A percentile compares a stretch with the other conserved stretches of the same genome.
These are phyloP conservation scores for Erythrocercus mccallii DNA, from an alignment of 2,113 vertebrate genomes.

Conservation along the genomic window DNA sequence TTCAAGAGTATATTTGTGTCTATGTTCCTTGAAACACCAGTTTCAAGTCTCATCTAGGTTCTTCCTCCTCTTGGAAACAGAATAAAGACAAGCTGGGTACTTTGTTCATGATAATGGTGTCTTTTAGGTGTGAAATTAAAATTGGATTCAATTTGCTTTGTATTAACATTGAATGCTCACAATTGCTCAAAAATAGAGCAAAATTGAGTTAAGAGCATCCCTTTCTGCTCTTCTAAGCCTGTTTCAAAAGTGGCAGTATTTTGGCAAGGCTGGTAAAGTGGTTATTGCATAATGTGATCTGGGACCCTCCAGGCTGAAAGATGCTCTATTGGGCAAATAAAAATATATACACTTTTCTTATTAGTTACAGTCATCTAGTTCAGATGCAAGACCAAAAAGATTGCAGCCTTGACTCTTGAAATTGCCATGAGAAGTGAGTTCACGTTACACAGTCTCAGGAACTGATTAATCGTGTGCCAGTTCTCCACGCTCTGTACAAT, in stretches of 20 bases:
- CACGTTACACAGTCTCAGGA: slow-evolving; percentile 42
- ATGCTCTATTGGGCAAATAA: background rate
- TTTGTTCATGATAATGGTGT: slow-evolving; percentile 3
- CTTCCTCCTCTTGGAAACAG: slow-evolving; percentile 5
- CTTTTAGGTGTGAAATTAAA: slow-evolving; percentile 47
- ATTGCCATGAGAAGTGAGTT: slow-evolving; percentile 19
- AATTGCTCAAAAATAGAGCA: background rate
- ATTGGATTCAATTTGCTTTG: slow-evolving; percentile 16
- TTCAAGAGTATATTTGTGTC: background rate
- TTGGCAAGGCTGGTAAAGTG: background rate
- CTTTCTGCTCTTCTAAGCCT: background rate
- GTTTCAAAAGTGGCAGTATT: background rate
- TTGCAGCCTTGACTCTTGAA: slow-evolving; percentile 19
- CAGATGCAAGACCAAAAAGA: background rate
- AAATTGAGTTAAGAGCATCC: background rate
- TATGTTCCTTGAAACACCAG: background rate
- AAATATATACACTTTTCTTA: slow-evolving; percentile 12
- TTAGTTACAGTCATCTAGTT: background rate
- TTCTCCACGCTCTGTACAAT: slow-evolving; percentile 44
- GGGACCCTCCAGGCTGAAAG: background rate
- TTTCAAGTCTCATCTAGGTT: background rate
- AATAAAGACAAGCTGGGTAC: background rate
- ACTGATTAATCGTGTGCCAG: slow-evolving; percentile 69
- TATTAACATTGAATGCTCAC: background rate
- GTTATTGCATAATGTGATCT: background rate